phyloP scores from a whole-genome alignment of 2,113 vertebrate genomes.

The Carassius gibelio region DNA sequence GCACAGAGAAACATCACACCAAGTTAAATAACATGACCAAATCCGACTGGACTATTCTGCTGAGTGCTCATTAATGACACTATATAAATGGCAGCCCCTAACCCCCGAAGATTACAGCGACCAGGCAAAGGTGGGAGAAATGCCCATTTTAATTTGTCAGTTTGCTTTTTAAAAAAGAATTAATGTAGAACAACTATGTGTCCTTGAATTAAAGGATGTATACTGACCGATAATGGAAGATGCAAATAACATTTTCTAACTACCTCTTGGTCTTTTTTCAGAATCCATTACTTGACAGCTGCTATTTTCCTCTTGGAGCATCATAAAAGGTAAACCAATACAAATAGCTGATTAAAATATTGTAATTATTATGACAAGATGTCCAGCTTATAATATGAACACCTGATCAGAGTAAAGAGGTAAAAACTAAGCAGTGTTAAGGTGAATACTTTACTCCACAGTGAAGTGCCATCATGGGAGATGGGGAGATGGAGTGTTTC shows the following conservation, averaged over 20 bases:
- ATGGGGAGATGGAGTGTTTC: constrained; percentile 76
- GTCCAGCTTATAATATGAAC: neutral
- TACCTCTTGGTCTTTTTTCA: neutral
- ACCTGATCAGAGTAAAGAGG: neutral
- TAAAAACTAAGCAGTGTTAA: neutral
- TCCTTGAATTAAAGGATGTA: no score
- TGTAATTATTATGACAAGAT: neutral
- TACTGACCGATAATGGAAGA: no score
- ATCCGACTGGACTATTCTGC: neutral
- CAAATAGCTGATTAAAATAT: neutral
- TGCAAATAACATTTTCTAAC: no score
- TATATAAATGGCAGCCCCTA: constrained; percentile 33
- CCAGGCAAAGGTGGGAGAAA: constrained; percentile 12
- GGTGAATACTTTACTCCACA: no score
- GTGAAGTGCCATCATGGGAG: constrained; percentile 72
- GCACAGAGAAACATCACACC: constrained; percentile 29
- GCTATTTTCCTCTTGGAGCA: no score
- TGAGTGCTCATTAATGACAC: neutral
- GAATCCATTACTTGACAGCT: no score
- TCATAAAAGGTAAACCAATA: no score
- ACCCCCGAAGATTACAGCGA: neutral
- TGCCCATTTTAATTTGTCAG: neutral
- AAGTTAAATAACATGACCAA: constrained; percentile 33
- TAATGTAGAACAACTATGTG: no score
- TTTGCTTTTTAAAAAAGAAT: no score